Percentiles rank a stretch among this genome's conserved stretches.
Evolutionary conservation across 2,113 vertebrate species (phyloP).

Genomic region (Myxocyprinus asiaticus): DNA sequence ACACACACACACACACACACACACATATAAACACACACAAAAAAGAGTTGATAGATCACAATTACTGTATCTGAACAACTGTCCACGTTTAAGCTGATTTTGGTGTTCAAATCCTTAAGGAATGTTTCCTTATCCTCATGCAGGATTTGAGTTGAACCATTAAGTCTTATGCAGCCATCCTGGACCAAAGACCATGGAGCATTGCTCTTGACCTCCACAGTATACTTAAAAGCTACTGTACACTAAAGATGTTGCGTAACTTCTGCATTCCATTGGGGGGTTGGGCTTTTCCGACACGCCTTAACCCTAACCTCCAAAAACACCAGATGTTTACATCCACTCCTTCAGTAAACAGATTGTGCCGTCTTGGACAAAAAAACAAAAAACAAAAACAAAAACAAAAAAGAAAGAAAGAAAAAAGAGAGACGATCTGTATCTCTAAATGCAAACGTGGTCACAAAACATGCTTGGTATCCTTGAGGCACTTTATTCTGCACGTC

Average conservation of each 20-base stretch:
- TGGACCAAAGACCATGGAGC: too few relatives aligned
- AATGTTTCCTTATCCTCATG: neutral
- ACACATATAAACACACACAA: too few relatives aligned
- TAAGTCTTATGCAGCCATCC: neutral
- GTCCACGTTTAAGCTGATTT: too few relatives aligned
- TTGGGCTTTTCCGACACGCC: conserved; percentile 23
- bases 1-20: too few relatives aligned
- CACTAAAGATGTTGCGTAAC: conserved; percentile 24
- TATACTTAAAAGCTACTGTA: conserved; percentile 13
- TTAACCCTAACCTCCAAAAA: neutral
- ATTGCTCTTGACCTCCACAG: neutral
- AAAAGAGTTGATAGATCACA: too few relatives aligned
- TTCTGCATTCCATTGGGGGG: conserved; percentile 32
- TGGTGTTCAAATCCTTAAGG: too few relatives aligned
- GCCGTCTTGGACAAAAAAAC: too few relatives aligned
- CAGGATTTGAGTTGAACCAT: neutral
- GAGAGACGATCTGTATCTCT: neutral
- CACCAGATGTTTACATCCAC: neutral
- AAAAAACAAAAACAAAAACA: too few relatives aligned
- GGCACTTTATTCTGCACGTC: neutral
- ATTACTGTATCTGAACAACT: too few relatives aligned
- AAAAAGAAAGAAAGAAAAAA: too few relatives aligned
- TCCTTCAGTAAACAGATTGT: neutral
- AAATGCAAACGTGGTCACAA: neutral
- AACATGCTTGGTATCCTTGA: neutral